Percentiles rank a stretch among this genome's conserved stretches.
Conservation (phyloP, 2,888 invertebrate genomes). For the Smittia aterrima region DNA sequence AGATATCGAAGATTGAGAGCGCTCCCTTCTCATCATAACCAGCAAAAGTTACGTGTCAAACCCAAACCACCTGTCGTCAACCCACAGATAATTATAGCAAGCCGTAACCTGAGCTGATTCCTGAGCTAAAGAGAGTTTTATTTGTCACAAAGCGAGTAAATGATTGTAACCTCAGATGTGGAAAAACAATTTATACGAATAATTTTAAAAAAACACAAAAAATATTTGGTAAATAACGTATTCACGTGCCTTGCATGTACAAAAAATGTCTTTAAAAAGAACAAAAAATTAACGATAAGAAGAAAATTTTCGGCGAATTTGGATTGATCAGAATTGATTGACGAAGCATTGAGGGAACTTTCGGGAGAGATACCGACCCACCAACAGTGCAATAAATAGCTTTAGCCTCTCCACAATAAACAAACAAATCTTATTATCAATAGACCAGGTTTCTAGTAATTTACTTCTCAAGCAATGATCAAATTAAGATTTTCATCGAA, state of each 20-base stretch:
- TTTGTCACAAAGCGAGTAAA: slow-evolving; percentile 11
- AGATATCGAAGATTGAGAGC: too few species aligned
- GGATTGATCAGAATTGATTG: not conserved
- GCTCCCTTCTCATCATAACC: too few species aligned
- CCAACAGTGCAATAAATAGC: slow-evolving; percentile 7
- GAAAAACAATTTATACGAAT: slow-evolving; percentile 17
- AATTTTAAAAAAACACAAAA: slow-evolving; percentile 40
- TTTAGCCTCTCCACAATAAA: not conserved
- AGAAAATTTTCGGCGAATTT: not conserved
- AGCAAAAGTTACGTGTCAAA: too few species aligned
- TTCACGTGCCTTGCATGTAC: slow-evolving; percentile 43
- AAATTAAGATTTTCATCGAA: not conserved
- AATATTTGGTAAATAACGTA: slow-evolving; percentile 40
- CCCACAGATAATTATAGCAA: not conserved
- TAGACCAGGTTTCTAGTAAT: too few species aligned
- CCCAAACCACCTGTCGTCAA: too few species aligned
- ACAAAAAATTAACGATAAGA: not conserved
- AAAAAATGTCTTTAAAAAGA: slow-evolving; percentile 39
- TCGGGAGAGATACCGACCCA: not conserved
- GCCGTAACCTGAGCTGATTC: not conserved
- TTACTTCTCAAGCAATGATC: too few species aligned
- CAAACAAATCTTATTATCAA: too few species aligned
- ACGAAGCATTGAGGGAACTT: too few species aligned
- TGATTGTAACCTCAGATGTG: not conserved
- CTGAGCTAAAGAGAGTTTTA: not conserved